Evolutionary conservation across 1,140 invertebrate species (phyloP).

Genomic region (Cyrtorhinus lividipennis): DNA sequence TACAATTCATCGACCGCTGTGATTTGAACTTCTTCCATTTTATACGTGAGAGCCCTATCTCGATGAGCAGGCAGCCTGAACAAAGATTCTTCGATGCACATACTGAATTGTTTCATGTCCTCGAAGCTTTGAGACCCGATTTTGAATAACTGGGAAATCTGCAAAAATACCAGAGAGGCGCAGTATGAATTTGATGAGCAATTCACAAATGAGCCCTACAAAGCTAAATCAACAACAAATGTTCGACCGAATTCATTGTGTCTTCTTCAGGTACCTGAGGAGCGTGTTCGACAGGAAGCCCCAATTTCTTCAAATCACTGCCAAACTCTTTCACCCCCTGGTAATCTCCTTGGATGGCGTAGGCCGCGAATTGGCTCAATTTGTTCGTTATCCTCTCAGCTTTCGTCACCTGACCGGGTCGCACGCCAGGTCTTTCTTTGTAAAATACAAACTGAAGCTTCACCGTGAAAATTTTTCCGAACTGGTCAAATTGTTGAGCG

Average conservation of each 20-base stretch:
- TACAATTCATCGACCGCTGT: slow-evolving; percentile 93
- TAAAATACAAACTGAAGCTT: slow-evolving; percentile 98
- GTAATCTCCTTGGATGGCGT: slow-evolving; percentile 85
- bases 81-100: slow-evolving; percentile 75
- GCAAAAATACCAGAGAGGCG: slow-evolving; percentile 22
- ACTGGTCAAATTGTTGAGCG: slow-evolving; percentile 96
- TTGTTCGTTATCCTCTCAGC: slow-evolving; percentile 80
- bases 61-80: slow-evolving; percentile 70
- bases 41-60: slow-evolving; percentile 83
- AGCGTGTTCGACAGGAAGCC: slow-evolving; percentile 92
- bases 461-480: slow-evolving; percentile 96
- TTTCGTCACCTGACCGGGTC: slow-evolving; percentile 90
- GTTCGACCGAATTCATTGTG: no score
- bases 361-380: slow-evolving; percentile 83
- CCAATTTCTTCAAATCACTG: slow-evolving; percentile 80
- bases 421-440: slow-evolving; percentile 90
- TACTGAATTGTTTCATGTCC: slow-evolving; percentile 81
- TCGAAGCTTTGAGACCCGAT: slow-evolving; percentile 79
- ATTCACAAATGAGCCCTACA: not conserved
- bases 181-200: not conserved
- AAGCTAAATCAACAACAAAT: not conserved
- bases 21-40: slow-evolving; percentile 95
- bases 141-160: slow-evolving; percentile 92
- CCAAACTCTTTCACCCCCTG: slow-evolving; percentile 84
- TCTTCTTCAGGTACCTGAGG: slow-evolving; percentile 57